Evolutionary conservation across 2,113 vertebrate species (phyloP).

Genomic region (Ammodytes marinus): DNA sequence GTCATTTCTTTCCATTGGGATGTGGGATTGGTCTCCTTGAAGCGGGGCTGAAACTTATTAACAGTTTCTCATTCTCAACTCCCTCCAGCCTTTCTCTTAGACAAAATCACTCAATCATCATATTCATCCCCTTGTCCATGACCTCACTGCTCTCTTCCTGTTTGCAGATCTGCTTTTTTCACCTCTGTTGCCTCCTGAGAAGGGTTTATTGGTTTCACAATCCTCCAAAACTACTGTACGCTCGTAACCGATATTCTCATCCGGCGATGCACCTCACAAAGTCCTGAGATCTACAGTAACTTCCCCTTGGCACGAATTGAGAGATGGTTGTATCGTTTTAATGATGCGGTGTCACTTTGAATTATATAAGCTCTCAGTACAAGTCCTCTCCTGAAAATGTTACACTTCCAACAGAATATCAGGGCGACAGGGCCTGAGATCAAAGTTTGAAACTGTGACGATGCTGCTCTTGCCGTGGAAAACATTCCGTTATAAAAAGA

Average conservation of each 20-base stretch:
- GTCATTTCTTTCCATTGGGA: background rate
- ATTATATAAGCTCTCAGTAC: constrained; percentile 21
- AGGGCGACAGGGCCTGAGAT: background rate
- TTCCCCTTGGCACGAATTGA: constrained; percentile 50
- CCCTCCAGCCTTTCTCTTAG: background rate
- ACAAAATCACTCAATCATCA: constrained; percentile 53
- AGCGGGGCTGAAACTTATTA: constrained; percentile 44
- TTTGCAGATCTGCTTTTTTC: constrained; percentile 9
- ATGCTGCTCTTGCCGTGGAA: background rate
- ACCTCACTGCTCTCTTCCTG: constrained; percentile 43
- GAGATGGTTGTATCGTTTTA: constrained; percentile 35
- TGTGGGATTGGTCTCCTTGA: constrained; percentile 2
- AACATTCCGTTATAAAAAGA: background rate
- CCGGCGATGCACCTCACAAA: constrained; percentile 38
- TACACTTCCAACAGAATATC: constrained; percentile 1
- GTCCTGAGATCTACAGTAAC: constrained; percentile 4
- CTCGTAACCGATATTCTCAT: constrained; percentile 25
- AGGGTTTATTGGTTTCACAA: constrained; percentile 32
- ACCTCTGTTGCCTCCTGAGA: background rate
- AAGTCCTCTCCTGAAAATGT: constrained; percentile 12
- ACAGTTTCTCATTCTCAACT: constrained; percentile 21
- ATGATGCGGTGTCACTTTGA: constrained; percentile 42
- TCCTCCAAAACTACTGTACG: constrained; percentile 23
- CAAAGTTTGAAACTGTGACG: background rate
- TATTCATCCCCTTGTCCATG: constrained; percentile 20